A percentile compares a stretch with the other conserved stretches of the same genome.
phyloP scores from a whole-genome alignment of 2,888 invertebrate species.

The Drosophila meridionalis region DNA sequence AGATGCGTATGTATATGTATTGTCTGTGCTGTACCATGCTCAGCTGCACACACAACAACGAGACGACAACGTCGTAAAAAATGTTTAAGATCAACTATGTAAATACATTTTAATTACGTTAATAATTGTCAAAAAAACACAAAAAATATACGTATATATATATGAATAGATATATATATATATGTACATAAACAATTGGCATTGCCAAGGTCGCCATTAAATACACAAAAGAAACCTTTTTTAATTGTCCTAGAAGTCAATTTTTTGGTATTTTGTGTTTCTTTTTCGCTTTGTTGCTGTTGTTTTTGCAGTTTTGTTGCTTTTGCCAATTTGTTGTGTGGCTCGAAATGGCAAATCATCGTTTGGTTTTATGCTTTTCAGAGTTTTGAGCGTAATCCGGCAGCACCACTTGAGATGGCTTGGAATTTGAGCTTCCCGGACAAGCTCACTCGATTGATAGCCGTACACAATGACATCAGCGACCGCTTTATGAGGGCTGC shows the following conservation, averaged over 20 bases:
- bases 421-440: slow-evolving; percentile 37
- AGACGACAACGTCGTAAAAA: slow-evolving; percentile 59
- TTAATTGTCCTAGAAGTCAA: slow-evolving; percentile 79
- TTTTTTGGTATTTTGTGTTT: slow-evolving; percentile 8
- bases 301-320: slow-evolving; percentile 20
- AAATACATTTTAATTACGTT: slow-evolving; percentile 82
- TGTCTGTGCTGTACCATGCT: slow-evolving; percentile 63
- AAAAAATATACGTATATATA: neutral
- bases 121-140: slow-evolving; percentile 74
- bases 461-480: slow-evolving; percentile 28
- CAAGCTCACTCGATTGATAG: slow-evolving; percentile 9
- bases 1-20: slow-evolving; percentile 11
- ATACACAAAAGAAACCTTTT: slow-evolving; percentile 55
- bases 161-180: neutral
- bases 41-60: slow-evolving; percentile 69
- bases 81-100: slow-evolving; percentile 68
- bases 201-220: slow-evolving; percentile 75
- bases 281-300: slow-evolving; percentile 12
- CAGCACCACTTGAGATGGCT: slow-evolving; percentile 4
- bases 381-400: slow-evolving; percentile 27
- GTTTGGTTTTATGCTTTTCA: slow-evolving; percentile 34
- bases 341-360: slow-evolving; percentile 64
- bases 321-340: slow-evolving; percentile 41
- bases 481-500: neutral
- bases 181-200: slow-evolving; percentile 62